Conservation (phyloP, 2,113 vertebrate species). For the Serilophus lunatus region DNA sequence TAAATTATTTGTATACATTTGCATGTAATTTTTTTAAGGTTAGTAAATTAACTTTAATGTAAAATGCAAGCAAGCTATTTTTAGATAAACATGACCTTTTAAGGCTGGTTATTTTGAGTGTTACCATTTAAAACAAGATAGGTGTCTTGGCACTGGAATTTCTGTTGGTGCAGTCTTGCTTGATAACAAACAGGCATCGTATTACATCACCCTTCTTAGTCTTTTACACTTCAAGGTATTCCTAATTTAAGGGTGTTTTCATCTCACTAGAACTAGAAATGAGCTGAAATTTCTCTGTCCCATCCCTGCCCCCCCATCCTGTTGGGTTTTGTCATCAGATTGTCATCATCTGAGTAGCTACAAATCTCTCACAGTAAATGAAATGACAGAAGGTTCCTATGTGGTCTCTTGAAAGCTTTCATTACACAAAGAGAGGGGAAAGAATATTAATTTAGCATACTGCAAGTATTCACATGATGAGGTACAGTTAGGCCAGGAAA, state of each 20-base stretch:
- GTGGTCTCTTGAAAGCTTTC: neutral
- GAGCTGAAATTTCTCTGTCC: neutral
- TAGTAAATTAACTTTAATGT: slow-evolving; percentile 49
- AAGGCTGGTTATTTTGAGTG: slow-evolving; percentile 26
- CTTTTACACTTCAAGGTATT: neutral
- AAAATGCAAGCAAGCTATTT: slow-evolving; percentile 50
- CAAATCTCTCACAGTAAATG: neutral
- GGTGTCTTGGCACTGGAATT: neutral
- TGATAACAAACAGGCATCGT: neutral
- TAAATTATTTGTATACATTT: slow-evolving; percentile 63
- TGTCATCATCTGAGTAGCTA: neutral
- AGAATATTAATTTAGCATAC: neutral
- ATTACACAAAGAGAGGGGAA: neutral
- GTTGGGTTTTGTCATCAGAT: neutral
- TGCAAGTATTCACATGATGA: neutral
- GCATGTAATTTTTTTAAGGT: slow-evolving; percentile 52
- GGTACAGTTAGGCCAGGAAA: neutral
- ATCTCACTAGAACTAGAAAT: neutral
- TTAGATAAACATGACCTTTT: slow-evolving; percentile 52
- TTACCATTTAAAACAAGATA: slow-evolving; percentile 11
- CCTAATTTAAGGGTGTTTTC: neutral
- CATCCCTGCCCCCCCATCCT: neutral
- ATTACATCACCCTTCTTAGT: neutral
- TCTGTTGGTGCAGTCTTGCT: neutral
- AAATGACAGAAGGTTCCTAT: neutral